Evolutionary conservation across 2,888 invertebrate genomes (phyloP).

Genomic region (Opisthograptis luteolata): DNA sequence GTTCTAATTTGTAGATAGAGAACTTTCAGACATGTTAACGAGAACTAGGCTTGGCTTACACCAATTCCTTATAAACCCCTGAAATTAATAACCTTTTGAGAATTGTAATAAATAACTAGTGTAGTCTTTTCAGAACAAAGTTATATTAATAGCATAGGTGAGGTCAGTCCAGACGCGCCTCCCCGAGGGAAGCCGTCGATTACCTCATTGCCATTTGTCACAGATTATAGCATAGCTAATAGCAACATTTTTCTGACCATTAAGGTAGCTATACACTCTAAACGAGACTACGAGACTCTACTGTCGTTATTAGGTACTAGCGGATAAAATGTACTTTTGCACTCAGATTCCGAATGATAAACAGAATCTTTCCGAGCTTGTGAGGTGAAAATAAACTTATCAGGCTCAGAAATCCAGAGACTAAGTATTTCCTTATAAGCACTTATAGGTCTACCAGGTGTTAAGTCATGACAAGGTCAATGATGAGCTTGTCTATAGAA

Average conservation of each 20-base stretch:
- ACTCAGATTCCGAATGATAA: no score
- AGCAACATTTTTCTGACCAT: background rate
- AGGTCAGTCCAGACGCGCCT: constrained; percentile 47
- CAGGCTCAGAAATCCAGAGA: no score
- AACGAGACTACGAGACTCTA: no score
- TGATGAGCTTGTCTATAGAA: no score
- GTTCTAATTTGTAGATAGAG: background rate
- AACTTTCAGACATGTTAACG: constrained; percentile 3
- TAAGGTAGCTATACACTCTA: background rate
- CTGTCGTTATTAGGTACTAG: no score
- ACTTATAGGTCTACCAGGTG: no score
- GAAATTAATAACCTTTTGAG: background rate
- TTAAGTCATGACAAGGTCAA: no score
- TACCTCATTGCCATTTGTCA: constrained; percentile 65
- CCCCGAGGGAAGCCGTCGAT: constrained; percentile 65
- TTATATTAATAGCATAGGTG: constrained; percentile 30
- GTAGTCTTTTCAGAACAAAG: constrained; percentile 44
- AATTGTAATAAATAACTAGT: constrained; percentile 33
- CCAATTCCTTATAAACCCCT: constrained; percentile 1
- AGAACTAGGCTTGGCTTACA: background rate
- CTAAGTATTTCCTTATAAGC: no score
- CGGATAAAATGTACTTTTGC: no score
- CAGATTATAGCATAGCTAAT: constrained; percentile 4
- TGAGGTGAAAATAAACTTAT: no score
- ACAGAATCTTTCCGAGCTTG: no score